Conservation (phyloP, 2,888 invertebrate species). For the Lithosia quadra region DNA sequence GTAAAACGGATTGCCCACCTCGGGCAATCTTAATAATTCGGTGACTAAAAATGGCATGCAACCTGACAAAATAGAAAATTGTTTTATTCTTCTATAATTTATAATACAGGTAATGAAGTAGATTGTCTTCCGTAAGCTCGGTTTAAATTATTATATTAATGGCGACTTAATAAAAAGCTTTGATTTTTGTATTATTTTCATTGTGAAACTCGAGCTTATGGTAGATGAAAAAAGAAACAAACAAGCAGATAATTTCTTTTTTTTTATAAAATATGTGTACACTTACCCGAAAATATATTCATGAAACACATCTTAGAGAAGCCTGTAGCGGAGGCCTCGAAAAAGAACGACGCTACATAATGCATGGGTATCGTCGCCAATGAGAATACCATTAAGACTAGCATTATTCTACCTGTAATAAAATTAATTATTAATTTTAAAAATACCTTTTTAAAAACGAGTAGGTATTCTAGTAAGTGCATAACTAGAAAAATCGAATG, state of each 20-base stretch:
- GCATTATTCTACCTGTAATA: constrained; percentile 86
- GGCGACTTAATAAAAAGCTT: neutral
- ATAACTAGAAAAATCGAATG: no score
- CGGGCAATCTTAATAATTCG: constrained; percentile 89
- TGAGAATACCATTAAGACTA: constrained; percentile 90
- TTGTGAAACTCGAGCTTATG: constrained; percentile 2
- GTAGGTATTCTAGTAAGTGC: no score
- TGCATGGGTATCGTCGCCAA: constrained; percentile 91
- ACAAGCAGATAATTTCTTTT: neutral
- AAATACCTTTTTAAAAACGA: no score
- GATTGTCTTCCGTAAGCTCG: neutral
- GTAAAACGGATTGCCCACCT: constrained; percentile 88
- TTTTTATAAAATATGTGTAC: neutral
- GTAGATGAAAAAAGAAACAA: neutral
- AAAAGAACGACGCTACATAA: constrained; percentile 90
- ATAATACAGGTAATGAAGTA: neutral
- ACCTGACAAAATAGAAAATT: constrained; percentile 83
- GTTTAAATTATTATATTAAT: neutral
- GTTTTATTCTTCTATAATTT: neutral
- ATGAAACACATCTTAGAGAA: constrained; percentile 92
- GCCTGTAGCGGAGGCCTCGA: constrained; percentile 91
- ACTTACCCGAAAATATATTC: constrained; percentile 88
- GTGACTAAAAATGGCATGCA: constrained; percentile 91
- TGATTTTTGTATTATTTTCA: neutral
- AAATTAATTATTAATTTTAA: constrained; percentile 11